Evolutionary conservation across 2,113 vertebrate species (phyloP).

Genomic region (Lepus europaeus): DNA sequence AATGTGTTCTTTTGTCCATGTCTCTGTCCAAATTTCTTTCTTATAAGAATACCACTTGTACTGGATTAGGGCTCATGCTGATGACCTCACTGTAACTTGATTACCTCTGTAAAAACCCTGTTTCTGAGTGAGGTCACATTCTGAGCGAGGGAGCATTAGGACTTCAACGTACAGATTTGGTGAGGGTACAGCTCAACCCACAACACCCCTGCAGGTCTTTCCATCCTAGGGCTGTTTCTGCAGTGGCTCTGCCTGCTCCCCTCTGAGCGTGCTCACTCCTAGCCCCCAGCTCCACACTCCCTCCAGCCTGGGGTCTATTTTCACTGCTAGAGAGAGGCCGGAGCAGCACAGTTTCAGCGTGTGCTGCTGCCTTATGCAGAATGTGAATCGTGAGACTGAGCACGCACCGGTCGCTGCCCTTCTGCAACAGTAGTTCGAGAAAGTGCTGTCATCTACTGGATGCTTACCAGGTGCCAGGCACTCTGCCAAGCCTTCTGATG

Average conservation of each 20-base stretch:
- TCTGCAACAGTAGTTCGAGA: background rate
- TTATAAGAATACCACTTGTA: background rate
- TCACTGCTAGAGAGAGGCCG: background rate
- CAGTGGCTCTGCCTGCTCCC: background rate
- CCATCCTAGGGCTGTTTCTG: background rate
- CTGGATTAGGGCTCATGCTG: background rate
- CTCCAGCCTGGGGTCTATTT: background rate
- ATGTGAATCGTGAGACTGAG: background rate
- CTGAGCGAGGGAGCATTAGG: background rate
- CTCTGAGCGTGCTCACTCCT: accelerated
- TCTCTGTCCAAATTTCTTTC: background rate
- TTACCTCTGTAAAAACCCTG: background rate
- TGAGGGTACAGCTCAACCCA: background rate
- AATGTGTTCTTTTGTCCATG: background rate
- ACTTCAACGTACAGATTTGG: background rate
- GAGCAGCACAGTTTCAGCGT: background rate
- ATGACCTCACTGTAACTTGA: background rate
- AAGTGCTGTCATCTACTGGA: background rate
- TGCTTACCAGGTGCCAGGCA: background rate
- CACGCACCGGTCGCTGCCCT: accelerated
- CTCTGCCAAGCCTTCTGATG: too few species aligned
- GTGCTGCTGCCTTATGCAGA: background rate
- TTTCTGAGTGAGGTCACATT: background rate
- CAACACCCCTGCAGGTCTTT: background rate
- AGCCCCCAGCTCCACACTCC: background rate